phyloP scores from a whole-genome alignment of 2,113 vertebrate genomes.

The Charina bottae region DNA sequence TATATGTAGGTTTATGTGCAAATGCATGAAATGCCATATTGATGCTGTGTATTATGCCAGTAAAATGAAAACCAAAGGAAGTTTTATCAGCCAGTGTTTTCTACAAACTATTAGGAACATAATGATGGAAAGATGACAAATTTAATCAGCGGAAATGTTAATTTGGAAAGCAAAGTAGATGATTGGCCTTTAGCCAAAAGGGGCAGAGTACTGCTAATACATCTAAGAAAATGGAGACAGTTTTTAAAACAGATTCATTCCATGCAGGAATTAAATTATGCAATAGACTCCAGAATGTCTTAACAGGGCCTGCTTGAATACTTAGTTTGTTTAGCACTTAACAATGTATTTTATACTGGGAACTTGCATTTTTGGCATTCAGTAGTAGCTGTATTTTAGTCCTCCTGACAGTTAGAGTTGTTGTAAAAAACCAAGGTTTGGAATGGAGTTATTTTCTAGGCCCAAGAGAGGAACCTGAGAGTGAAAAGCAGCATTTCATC shows the following conservation, averaged over 20 bases:
- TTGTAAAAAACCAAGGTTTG: constrained; percentile 13
- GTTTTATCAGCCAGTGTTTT: background rate
- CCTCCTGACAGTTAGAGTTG: constrained; percentile 25
- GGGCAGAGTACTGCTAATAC: background rate
- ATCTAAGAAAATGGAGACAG: constrained; percentile 19
- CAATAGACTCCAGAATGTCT: constrained; percentile 28
- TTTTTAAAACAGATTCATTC: constrained; percentile 43
- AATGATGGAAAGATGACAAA: constrained; percentile 11
- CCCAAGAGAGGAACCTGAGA: background rate
- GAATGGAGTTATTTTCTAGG: background rate
- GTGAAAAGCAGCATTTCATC: background rate
- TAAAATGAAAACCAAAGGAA: background rate
- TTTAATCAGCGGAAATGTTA: background rate
- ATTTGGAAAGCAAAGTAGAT: background rate
- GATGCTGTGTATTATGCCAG: background rate
- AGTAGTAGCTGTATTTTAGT: constrained; percentile 22
- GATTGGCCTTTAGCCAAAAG: constrained; percentile 24
- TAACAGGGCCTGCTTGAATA: constrained; percentile 36
- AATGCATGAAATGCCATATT: background rate
- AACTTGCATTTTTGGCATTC: constrained; percentile 37
- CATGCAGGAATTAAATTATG: constrained; percentile 1
- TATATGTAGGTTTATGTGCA: background rate
- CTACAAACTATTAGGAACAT: background rate
- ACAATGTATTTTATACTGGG: background rate
- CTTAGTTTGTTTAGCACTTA: constrained; percentile 10